Base-by-base conservation (phyloP, 2,888 invertebrate genomes). In the Drosophila formosana region DNA sequence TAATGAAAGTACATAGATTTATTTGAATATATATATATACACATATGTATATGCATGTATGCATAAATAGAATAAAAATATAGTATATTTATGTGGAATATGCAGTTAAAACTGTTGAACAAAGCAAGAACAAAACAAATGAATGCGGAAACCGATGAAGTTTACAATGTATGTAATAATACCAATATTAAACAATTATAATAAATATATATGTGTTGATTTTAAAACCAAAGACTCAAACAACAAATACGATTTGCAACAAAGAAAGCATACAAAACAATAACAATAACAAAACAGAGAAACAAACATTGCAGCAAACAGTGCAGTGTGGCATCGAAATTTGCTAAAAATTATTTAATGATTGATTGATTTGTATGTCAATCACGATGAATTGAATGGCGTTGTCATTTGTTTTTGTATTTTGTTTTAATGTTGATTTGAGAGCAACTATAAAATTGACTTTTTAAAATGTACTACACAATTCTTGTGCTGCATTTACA, bases 211-310 rank as follows among this genome's bases (percentile, higher is more conserved):
- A 61, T 72, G 72, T 80, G 83, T 81, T 82, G 82, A 80, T 79
- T 87, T 82, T 71, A 88, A 75, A 86, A 78, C 84, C 85, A 88
- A 88, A 88, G 86, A 87, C 88, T 87, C 88, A 88, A 86, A 76
- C 71, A 60, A 71, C 66, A 78, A 72, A 68, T 56, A 68, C 66
- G 76, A 63, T 52, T 55, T 64, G 67, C 66, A 65, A 53, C 34
- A 56, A 58, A 23, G 13, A 65, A 25, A 49, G 56, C 63, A 78
- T 25, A 46, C 56, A 71, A 74, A 18, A 41, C 39, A 41, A 70
- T 52, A 69, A 52, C 49, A 70, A 63, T 6, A 66, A 68, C 58
- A 73, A 56, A 76, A 49, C 18, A 18, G 18, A 13, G 50, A 66
- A 66, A 61, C 8, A 53, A 28, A 30, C 61, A 60, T 65, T 69